Evolutionary conservation across 1,140 invertebrate genomes (phyloP).

Genomic region (Ceratosolen solmsi): DNA sequence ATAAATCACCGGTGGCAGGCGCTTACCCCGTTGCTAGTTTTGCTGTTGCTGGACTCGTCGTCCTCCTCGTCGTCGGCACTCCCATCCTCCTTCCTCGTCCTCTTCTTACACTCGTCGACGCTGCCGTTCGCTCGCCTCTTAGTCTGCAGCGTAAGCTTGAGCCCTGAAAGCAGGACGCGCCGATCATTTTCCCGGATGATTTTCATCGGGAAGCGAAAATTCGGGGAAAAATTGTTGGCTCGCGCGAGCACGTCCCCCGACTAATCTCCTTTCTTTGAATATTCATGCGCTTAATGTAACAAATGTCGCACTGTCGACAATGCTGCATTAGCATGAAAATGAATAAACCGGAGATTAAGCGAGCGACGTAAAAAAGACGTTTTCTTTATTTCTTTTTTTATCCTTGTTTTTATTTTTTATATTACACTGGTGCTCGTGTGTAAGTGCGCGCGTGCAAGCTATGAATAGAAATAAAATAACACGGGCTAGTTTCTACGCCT

Average conservation of each 20-base stretch:
- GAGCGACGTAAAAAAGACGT: background rate
- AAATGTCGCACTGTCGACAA: background rate
- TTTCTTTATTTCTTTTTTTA: too few species aligned
- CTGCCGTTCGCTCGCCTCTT: slow-evolving; percentile 84
- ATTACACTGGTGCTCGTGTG: too few species aligned
- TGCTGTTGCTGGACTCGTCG: slow-evolving; percentile 72
- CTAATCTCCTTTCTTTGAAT: background rate
- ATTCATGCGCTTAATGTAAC: background rate
- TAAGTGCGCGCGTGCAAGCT: background rate
- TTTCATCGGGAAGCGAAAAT: background rate
- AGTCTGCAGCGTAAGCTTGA: slow-evolving; percentile 91
- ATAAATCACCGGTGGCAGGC: too few species aligned
- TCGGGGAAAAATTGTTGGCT: too few species aligned
- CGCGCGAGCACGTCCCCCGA: too few species aligned
- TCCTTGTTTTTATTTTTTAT: too few species aligned
- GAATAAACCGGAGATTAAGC: slow-evolving; percentile 15
- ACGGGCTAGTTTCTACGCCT: too few species aligned
- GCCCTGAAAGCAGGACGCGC: slow-evolving; percentile 70
- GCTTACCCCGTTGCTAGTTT: slow-evolving; percentile 72
- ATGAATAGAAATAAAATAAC: background rate
- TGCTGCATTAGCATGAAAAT: slow-evolving; percentile 29
- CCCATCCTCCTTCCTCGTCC: slow-evolving; percentile 77
- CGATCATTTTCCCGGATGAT: background rate
- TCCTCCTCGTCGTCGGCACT: slow-evolving; percentile 79
- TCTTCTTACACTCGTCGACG: slow-evolving; percentile 77